phyloP scores from a whole-genome alignment of 2,113 vertebrate species.

The Mystacornis crossleyi region DNA sequence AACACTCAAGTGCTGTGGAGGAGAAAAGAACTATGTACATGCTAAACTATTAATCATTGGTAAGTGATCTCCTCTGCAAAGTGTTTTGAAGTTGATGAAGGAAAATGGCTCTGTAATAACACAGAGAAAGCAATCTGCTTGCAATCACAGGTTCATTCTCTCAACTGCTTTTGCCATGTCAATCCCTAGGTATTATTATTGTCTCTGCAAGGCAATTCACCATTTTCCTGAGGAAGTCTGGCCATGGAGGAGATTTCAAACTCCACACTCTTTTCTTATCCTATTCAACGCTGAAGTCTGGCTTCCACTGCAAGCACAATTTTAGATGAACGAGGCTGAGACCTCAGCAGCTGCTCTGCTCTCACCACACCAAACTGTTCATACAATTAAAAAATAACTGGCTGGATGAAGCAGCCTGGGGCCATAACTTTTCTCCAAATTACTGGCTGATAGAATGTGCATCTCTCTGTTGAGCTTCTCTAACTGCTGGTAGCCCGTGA shows the following conservation, averaged over 20 bases:
- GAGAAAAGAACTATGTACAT: neutral
- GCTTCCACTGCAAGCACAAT: neutral
- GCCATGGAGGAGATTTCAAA: neutral
- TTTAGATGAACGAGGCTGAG: neutral
- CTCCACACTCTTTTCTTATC: neutral
- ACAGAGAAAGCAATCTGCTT: neutral
- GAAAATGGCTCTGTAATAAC: conserved; percentile 25
- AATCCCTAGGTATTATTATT: neutral
- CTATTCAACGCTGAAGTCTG: neutral
- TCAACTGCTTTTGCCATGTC: conserved; percentile 33
- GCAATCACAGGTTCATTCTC: conserved; percentile 9
- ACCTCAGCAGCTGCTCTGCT: neutral
- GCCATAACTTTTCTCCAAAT: neutral
- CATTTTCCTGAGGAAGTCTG: conserved; percentile 31
- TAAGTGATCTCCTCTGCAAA: conserved; percentile 11
- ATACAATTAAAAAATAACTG: neutral
- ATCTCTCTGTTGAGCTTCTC: neutral
- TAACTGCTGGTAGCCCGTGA: neutral
- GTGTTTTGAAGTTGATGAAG: conserved; percentile 25
- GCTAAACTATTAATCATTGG: conserved; percentile 24
- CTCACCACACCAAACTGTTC: neutral
- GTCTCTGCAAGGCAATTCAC: neutral
- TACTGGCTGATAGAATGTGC: neutral
- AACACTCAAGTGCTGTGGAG: neutral
- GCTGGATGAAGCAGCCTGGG: neutral